Conservation (phyloP, 2,888 invertebrate genomes). For the Drosophila borborema region DNA sequence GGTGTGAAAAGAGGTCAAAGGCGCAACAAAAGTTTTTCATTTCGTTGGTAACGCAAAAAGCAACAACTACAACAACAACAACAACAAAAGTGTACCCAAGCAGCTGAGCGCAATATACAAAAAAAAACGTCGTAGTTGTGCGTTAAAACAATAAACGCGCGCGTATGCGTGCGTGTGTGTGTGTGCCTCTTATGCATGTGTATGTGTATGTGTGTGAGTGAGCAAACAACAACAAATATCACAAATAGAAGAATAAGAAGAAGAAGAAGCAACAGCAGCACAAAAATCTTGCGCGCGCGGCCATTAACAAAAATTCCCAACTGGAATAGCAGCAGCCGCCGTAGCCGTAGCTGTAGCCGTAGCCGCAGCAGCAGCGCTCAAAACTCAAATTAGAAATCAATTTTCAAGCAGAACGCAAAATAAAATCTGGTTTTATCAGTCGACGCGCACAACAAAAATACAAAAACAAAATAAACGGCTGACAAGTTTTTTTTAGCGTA, state of each 20-base stretch:
- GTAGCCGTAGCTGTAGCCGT: background rate
- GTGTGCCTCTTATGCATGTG: background rate
- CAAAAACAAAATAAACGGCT: conserved; percentile 34
- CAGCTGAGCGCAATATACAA: conserved; percentile 65
- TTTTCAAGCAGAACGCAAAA: conserved; percentile 64
- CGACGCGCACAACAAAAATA: conserved; percentile 47
- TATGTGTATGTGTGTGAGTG: conserved; percentile 33
- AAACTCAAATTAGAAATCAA: conserved; percentile 71
- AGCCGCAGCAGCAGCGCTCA: conserved; percentile 39
- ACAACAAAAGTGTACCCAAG: conserved; percentile 55
- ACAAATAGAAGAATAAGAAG: conserved; percentile 26
- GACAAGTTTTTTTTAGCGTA: conserved; percentile 53
- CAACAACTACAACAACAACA: conserved; percentile 42
- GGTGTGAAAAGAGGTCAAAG: conserved; percentile 79
- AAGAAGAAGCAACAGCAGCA: conserved; percentile 32
- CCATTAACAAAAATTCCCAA: conserved; percentile 64
- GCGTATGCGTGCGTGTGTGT: conserved; percentile 36
- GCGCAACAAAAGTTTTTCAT: conserved; percentile 76
- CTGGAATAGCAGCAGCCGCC: conserved; percentile 30
- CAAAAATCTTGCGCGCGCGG: conserved; percentile 61
- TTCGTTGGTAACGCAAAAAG: conserved; percentile 52
- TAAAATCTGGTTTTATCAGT: conserved; percentile 78
- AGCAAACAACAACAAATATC: conserved; percentile 69
- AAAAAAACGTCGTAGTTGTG: conserved; percentile 78
- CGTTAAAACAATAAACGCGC: conserved; percentile 72